These are phyloP conservation scores for Gobionotothen gibberifrons DNA, from an alignment of 2,797 vertebrate species.

Conservation along the genomic window DNA sequence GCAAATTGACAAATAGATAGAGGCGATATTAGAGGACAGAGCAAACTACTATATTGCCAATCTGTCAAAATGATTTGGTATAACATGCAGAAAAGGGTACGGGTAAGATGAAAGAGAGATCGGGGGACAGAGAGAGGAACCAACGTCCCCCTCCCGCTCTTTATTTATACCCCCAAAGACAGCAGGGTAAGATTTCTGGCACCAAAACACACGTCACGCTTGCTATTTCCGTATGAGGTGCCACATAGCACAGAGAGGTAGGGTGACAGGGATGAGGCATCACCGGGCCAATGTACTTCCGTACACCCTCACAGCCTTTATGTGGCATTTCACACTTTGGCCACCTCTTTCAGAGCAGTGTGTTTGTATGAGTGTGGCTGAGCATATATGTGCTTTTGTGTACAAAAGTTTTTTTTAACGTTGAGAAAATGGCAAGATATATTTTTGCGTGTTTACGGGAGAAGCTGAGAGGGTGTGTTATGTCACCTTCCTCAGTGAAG, in stretches of 20 bases:
- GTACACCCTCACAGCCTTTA: constrained; percentile 49
- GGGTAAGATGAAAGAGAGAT: constrained; percentile 41
- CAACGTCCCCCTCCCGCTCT: constrained; percentile 40
- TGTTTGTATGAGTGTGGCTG: not conserved
- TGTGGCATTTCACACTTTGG: constrained; percentile 64
- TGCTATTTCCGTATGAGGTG: constrained; percentile 82
- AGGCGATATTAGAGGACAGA: not conserved
- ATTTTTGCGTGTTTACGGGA: not conserved
- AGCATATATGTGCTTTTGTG: not conserved
- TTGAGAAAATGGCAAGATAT: not conserved
- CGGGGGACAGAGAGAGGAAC: constrained; percentile 47
- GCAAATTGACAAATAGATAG: not conserved
- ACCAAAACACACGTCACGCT: constrained; percentile 84
- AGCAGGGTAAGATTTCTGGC: constrained; percentile 88
- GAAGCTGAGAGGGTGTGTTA: constrained; percentile 37
- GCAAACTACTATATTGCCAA: not conserved
- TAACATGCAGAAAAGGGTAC: constrained; percentile 27
- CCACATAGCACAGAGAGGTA: constrained; percentile 81
- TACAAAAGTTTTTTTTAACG: not conserved
- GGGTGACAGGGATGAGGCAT: constrained; percentile 74
- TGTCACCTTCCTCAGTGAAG: constrained; percentile 24
- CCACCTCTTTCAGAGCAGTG: constrained; percentile 16
- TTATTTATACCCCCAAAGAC: constrained; percentile 80
- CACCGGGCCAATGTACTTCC: constrained; percentile 69
- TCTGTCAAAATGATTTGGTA: not conserved